Evolutionary conservation across 1,140 invertebrate genomes (phyloP), one percentile per base, ranked within the genome.

Genomic region (Panagrolaimus sp.): DNA sequence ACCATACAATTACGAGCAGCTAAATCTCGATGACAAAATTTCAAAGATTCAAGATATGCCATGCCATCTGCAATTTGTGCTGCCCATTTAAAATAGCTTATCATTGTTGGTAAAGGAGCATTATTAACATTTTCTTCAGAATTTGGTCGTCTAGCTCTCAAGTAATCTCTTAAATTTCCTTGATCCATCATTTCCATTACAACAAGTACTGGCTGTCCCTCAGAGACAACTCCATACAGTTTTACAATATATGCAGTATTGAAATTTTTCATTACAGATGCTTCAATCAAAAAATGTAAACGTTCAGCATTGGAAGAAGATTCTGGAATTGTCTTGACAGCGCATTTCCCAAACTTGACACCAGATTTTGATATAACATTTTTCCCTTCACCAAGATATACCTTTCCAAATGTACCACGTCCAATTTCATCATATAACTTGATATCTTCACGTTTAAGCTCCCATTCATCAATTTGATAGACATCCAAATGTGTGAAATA

Each of bases 1-100:
- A 98, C 89, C 92, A 98, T 95, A 83, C 93, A 97, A 85, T 98
- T 98, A 61, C 96, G 87, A 14, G 94, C 94, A 27, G 96, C 96
- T 66, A 98, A 85, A 86, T 98, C 96, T 78, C 96, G 86, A 85
- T 98, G 96, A 64, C 97, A 93, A 84, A 93, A 95, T 83, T 95
- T 96, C 79, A 93, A 92, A 14, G 90, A 90, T 23, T 92, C 87
- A 38, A 98, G 85, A 84, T 97, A 98, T 0, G 92, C 90, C 96
- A 98, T 98, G 42, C 96, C 96, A 85, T 98, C 96, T 11, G 93
- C 92, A 79, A 98, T 96, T 85, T 98, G 92, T 63, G 90, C 89
- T 13, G 94, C 93, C 93, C 97, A 97, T 69, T 83, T 81, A 45
- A 82, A 76, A 47, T 85, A 84, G 67, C 85, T 73, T 31, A 78